These are phyloP conservation scores for Dichetophora obliterata DNA, from an alignment of 2,888 invertebrate species.

Conservation along the genomic window DNA sequence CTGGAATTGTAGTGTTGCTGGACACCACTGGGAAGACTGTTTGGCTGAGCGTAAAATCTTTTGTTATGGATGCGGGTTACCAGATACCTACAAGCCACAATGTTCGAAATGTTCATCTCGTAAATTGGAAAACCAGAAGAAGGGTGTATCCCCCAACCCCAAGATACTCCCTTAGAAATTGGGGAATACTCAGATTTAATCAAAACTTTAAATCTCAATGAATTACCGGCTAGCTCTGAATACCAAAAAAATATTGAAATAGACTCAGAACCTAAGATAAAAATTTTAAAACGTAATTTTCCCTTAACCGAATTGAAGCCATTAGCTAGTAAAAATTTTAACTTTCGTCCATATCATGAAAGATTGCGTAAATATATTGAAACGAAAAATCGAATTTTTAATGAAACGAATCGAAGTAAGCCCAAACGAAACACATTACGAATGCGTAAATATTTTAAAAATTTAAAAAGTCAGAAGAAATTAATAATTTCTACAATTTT, in stretches of 20 bases:
- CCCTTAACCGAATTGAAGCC: background rate
- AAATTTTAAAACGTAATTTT: background rate
- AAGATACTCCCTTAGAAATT: background rate
- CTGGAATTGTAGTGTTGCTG: background rate
- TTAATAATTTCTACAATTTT: background rate
- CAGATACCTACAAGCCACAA: background rate
- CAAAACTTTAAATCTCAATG: background rate
- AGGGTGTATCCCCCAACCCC: background rate
- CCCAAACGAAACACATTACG: slow-evolving; percentile 5
- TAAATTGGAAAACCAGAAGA: background rate
- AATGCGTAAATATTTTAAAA: background rate
- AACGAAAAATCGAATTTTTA: background rate
- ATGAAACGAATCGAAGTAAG: background rate
- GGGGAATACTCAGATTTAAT: no score
- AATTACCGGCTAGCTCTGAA: slow-evolving; percentile 5
- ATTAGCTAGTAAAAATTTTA: background rate
- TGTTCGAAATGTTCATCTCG: background rate
- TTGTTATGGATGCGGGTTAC: background rate
- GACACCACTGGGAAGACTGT: background rate
- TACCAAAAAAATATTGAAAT: background rate
- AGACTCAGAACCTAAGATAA: background rate
- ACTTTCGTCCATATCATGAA: slow-evolving; percentile 3
- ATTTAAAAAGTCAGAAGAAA: background rate
- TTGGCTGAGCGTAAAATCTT: background rate
- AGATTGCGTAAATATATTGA: background rate